A percentile compares a stretch with the other conserved stretches of the same genome.
These are phyloP conservation scores for Onychomys arenicola DNA, from an alignment of 2,797 vertebrate species.

Conservation along the genomic window DNA sequence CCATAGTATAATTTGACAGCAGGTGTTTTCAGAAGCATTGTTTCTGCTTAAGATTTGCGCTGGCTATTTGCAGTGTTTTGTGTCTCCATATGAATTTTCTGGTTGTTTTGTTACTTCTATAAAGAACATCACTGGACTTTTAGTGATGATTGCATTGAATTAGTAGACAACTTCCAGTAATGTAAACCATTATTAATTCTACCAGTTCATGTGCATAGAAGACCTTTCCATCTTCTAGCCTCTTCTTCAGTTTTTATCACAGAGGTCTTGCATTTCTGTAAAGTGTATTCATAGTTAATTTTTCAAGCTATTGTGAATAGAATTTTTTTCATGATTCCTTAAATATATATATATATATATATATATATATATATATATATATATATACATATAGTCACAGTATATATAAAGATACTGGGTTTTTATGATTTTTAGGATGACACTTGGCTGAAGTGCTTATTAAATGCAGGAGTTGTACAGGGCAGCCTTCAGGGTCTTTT, in stretches of 20 bases:
- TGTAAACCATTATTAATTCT: not conserved
- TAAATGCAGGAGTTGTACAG: not conserved
- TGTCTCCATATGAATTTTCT: not conserved
- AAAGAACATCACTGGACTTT: not conserved
- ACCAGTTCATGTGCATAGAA: not conserved
- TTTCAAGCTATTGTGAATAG: not conserved
- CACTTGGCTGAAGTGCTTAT: not conserved
- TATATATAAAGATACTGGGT: not conserved
- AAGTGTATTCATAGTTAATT: not conserved
- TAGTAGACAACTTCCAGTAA: not conserved
- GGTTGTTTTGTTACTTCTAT: not conserved
- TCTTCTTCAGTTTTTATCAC: not conserved
- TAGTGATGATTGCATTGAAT: not conserved
- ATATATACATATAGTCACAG: too few species aligned
- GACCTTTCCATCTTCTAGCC: not conserved
- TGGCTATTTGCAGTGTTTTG: not conserved
- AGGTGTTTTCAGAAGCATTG: not conserved
- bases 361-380: too few species aligned
- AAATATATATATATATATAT: too few species aligned
- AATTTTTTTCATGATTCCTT: not conserved
- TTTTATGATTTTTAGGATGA: not conserved
- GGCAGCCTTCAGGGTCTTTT: not conserved
- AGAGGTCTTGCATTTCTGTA: not conserved
- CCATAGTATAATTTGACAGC: not conserved
- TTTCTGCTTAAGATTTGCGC: not conserved